Percentiles rank a stretch among this genome's conserved stretches.
These are phyloP conservation scores for Eptesicus fuscus DNA, from an alignment of 2,113 vertebrate species.

Conservation along the genomic window DNA sequence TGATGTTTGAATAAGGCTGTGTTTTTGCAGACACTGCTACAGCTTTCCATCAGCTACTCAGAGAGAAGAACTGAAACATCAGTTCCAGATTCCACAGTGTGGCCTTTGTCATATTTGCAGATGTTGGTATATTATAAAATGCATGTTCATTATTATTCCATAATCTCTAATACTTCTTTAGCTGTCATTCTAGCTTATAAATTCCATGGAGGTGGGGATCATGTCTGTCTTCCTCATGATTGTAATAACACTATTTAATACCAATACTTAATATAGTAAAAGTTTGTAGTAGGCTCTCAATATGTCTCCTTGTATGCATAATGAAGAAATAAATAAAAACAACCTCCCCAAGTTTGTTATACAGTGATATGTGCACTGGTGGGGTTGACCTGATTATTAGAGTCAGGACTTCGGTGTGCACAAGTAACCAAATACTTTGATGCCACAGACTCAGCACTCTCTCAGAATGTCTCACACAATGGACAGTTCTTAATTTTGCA, in stretches of 20 bases:
- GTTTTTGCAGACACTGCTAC: background rate
- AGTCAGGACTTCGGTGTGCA: background rate
- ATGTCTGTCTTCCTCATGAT: background rate
- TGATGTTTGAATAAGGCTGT: background rate
- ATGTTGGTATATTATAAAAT: background rate
- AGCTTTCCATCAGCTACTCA: background rate
- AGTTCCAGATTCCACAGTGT: background rate
- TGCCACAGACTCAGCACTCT: background rate
- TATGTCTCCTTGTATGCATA: background rate
- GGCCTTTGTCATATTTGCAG: background rate
- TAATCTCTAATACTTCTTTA: background rate
- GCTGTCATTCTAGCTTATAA: background rate
- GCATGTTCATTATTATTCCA: background rate
- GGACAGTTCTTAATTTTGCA: background rate
- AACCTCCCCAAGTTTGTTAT: background rate
- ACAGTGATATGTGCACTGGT: background rate
- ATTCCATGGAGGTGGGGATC: background rate
- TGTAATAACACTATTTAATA: background rate
- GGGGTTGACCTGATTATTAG: background rate
- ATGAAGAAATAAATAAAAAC: background rate
- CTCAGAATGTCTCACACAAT: background rate
- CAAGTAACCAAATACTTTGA: background rate
- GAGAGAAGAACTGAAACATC: background rate
- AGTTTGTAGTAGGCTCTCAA: background rate
- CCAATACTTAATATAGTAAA: background rate